These are phyloP conservation scores for Philonicus albiceps DNA, from an alignment of 2,888 invertebrate species.

Conservation along the genomic window DNA sequence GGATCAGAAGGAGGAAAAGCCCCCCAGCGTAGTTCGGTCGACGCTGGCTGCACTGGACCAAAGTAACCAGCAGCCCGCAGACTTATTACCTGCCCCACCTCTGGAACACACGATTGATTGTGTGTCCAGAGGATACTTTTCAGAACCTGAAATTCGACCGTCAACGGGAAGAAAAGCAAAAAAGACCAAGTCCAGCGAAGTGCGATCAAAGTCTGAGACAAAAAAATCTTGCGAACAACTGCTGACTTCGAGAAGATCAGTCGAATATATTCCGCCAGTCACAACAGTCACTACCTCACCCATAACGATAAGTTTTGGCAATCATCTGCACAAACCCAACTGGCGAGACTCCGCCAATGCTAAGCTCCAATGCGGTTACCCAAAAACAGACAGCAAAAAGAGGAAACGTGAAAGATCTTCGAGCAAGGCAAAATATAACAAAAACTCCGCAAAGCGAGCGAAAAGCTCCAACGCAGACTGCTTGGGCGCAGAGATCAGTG, in stretches of 20 bases:
- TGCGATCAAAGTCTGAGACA: conserved; percentile 64
- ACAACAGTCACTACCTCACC: neutral
- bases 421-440: neutral
- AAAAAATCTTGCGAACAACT: conserved; percentile 59
- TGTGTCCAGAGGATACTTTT: conserved; percentile 60
- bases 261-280: neutral
- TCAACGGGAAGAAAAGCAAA: conserved; percentile 48
- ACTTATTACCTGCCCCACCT: conserved; percentile 53
- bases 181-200: conserved; percentile 51
- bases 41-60: neutral
- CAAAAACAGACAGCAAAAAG: neutral
- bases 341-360: neutral
- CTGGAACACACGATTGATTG: conserved; percentile 55
- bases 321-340: neutral
- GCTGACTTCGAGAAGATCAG: neutral
- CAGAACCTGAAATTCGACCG: conserved; percentile 60
- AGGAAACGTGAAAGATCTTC: neutral
- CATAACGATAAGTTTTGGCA: neutral
- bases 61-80: conserved; percentile 52
- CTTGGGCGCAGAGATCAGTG: neutral
- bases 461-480: neutral
- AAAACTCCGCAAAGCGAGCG: neutral
- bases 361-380: neutral
- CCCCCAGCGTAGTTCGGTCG: neutral
- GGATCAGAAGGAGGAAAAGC: neutral